Base-by-base conservation (phyloP, 2,797 vertebrate genomes). In the Leuciscus waleckii region DNA sequence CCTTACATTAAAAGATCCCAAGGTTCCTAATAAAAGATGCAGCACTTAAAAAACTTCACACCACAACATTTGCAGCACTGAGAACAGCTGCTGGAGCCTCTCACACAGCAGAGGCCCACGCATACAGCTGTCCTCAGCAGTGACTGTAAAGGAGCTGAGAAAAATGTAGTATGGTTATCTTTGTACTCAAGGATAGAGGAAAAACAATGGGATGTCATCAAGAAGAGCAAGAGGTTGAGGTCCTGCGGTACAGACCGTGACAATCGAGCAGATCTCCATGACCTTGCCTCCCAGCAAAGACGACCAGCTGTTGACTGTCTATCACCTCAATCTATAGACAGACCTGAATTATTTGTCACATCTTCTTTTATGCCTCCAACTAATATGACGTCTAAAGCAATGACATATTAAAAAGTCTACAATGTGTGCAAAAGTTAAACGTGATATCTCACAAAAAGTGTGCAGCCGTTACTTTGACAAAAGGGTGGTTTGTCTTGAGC, bases 91-190 rank as follows among this genome's bases (percentile, higher is more conserved):
- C 21, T 49, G 39, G 8, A 70, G 17, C 35, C 61, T 65, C 77
- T 69, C 65, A 67, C 43, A 56, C n/a, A 1, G 4, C 79, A 23
- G 26, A 69, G 73, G 41, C 10, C 13, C 79, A 70, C 75, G 54
- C n/a, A 69, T 87, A 69, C 88, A 84, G 83, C 76, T 85, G 67
- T 58, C 67, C 26, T 79, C 81, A 71, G 82, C 82, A 83, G 32
- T 79, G 82, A 89, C 51, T 26, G 73, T 14, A 76, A 79, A 85
- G 88, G 85, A 87, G 80, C 51, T 67, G 79, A 79, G 16, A 90
- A 65, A 85, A 87, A 91, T 91, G 85, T 87, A 79, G 86, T 78
- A 84, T 1, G n/a, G 89, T 87, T 91, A 91, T 91, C 87, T 90
- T 91, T 91, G 88, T 87, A 37, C 86, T 87, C 71, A 81, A 83